Conservation (phyloP, 2,797 vertebrate genomes). For the Cryptoprocta ferox region DNA sequence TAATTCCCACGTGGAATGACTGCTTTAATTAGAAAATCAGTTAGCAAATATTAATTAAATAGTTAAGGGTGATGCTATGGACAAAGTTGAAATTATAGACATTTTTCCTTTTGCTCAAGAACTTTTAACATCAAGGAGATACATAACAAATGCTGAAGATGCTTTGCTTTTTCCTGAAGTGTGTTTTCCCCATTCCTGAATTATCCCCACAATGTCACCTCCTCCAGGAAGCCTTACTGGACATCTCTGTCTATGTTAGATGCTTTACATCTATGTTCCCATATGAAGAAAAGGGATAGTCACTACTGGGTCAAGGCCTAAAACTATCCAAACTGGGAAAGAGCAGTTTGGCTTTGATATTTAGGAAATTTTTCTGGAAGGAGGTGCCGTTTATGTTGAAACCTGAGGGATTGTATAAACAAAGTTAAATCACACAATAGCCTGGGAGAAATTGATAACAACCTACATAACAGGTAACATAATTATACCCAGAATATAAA, state of each 20-base stretch:
- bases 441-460: background rate
- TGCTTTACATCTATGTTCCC: background rate
- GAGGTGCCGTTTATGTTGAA: background rate
- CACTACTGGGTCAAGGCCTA: background rate
- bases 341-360: background rate
- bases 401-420: background rate
- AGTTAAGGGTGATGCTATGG: background rate
- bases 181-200: background rate
- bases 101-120: background rate
- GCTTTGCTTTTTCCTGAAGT: background rate
- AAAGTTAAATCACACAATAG: background rate
- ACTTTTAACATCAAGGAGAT: background rate
- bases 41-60: background rate
- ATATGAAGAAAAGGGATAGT: background rate
- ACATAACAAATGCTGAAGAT: background rate
- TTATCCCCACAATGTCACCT: background rate
- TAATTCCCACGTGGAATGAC: background rate
- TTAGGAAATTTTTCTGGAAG: background rate
- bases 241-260: background rate
- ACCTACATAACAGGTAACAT: background rate
- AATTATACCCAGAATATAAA: background rate
- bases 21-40: background rate
- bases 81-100: background rate
- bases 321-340: background rate
- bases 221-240: background rate